Evolutionary conservation across 2,113 vertebrate genomes (phyloP), one percentile per base, ranked within the genome.

Genomic region (Piprites chloris): DNA sequence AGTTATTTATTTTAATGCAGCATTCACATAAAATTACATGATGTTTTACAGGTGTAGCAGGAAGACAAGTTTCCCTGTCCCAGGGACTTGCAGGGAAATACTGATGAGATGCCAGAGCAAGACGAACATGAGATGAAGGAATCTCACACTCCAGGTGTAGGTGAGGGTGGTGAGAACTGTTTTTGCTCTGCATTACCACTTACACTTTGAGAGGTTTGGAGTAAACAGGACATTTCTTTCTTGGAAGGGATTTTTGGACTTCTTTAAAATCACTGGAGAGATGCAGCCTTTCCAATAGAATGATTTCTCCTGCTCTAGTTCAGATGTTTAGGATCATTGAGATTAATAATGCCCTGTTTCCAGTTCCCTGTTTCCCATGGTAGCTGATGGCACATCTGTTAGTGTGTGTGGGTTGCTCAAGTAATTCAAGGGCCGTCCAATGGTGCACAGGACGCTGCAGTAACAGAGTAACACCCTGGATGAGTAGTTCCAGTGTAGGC

Each of bases 1-100:
- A 23, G 92, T 87, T 96, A 84, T 81, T 94, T 94, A 87, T 94
- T 92, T 94, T 62, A 92, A 87, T 76, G 76, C 53, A 62, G 80
- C 86, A 35, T 90, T 82, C 73, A 61, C 52, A 32, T 56, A 68
- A 84, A 97, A 92, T 89, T 83, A 77, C 79, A 89, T 35, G 80
- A 79, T 75, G 72, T n/a, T 92, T 84, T 95, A 81, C 39, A 75
- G 75, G 32, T 77, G 65, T 52, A 63, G 50, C 39, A 90, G 46
- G 49, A 88, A 53, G 68, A 89, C 21, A 42, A 85, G 68, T 71
- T 92, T 87, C 85, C 61, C 90, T 90, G 52, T 92, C 28, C 47
- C 6, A 26, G 20, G n/a, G 12, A 86, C 24, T 28, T 86, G 15
- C 62, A 59, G 55, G 47, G 68, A 83, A 61, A 59, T 90, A 80